phyloP scores from a whole-genome alignment of 2,888 invertebrate species.

The Dendrolimus houi region DNA sequence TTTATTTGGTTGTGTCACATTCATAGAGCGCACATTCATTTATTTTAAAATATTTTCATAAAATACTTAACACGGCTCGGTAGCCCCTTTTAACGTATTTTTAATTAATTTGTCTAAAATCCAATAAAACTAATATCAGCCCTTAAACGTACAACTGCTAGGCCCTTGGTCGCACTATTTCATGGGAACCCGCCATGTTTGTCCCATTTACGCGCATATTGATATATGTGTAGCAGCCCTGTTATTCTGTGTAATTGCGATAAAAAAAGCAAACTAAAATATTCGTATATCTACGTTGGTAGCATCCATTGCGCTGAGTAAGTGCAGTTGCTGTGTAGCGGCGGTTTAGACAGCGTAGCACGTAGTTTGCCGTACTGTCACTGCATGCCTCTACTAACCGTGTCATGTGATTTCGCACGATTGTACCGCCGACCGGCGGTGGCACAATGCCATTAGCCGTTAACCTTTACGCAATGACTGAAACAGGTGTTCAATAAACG shows the following conservation, averaged over 20 bases:
- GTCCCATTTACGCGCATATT: too few relatives aligned
- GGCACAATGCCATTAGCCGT: conserved; percentile 49
- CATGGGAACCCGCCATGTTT: too few relatives aligned
- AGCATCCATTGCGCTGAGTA: conserved; percentile 2
- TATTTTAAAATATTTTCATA: conserved; percentile 46
- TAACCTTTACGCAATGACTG: conserved; percentile 56
- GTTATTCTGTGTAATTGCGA: too few relatives aligned
- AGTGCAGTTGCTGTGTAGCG: not conserved
- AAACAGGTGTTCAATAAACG: conserved; percentile 64
- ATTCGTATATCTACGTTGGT: not conserved
- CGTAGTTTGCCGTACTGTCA: not conserved
- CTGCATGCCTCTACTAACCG: not conserved
- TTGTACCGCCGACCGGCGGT: conserved; percentile 10
- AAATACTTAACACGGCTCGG: conserved; percentile 17
- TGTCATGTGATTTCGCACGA: not conserved
- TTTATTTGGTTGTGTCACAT: conserved; percentile 70
- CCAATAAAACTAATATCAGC: too few relatives aligned
- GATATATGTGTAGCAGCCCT: too few relatives aligned
- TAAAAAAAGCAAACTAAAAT: too few relatives aligned
- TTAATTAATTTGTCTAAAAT: too few relatives aligned
- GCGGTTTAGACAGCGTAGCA: not conserved
- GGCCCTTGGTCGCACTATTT: too few relatives aligned
- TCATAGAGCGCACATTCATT: conserved; percentile 51
- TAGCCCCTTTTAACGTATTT: too few relatives aligned
- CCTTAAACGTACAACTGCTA: too few relatives aligned